Base-by-base conservation (phyloP, 2,113 vertebrate genomes). In the Gymnarchus niloticus region DNA sequence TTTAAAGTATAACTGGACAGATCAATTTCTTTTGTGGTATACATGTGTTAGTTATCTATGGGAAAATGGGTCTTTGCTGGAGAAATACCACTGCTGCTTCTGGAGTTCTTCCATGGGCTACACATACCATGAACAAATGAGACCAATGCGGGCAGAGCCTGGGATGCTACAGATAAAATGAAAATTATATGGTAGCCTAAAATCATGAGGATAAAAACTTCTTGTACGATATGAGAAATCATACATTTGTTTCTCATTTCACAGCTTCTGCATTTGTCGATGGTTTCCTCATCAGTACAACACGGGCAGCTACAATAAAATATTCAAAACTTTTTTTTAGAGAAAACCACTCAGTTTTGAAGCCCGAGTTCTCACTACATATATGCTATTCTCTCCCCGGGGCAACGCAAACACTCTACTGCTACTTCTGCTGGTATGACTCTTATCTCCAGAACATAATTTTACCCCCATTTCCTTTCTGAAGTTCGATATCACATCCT, bases 361-460 rank as follows among this genome's bases (percentile, higher is more conserved):
- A 83, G 56, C 8, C 78, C 83, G 80, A 2, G 33, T 37, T 61
- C 46, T 78, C 81, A n/a, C 23, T 52, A 23, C 12, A 65, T 37
- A 76, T 41, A 46, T 33, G 51, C 37, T 46, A 44, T 86, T 76
- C 46, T 56, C 61, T 83, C 84, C 51, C 54, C 23, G 25, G 44
- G 82, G 65, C 51, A 76, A 37, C 54, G 28, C 49, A 65, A 83
- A 49, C 51, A 57, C 52, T 54, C 59, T n/a, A n/a, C n/a, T 77
- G 82, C 87, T 85, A 87, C 87, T 87, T 85, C 86, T 88, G 87
- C 87, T 69, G 88, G 84, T 87, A 88, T 88, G 87, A 84, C 87
- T 90, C 92, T 92, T 93, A 93, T 92, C 92, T 90, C 81, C 86
- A 87, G 84, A 91, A 88, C 89, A 88, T 88, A 87, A 88, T 88